These are phyloP conservation scores for Panzeria rudis DNA, from an alignment of 2,888 invertebrate species.

Conservation along the genomic window DNA sequence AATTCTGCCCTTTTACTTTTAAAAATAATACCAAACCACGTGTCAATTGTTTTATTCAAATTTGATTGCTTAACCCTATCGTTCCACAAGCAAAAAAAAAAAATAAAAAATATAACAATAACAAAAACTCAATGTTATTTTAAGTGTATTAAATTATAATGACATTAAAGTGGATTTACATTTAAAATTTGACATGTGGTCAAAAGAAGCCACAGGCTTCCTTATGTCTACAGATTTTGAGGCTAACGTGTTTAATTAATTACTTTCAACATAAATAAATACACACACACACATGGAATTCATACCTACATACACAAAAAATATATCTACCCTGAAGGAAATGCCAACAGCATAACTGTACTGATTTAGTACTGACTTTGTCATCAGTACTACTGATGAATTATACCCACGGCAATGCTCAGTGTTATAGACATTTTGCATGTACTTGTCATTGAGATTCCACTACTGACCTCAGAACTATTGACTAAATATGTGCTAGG, in stretches of 20 bases:
- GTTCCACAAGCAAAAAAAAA: conserved; percentile 1
- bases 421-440: no score
- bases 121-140: conserved; percentile 32
- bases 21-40: conserved; percentile 45
- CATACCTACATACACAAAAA: background rate
- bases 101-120: no score
- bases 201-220: conserved; percentile 61
- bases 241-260: conserved; percentile 69
- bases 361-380: no score
- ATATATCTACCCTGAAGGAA: background rate
- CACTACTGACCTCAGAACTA: no score
- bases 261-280: conserved; percentile 43
- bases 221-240: conserved; percentile 66
- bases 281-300: background rate
- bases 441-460: no score
- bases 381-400: no score
- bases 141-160: conserved; percentile 67
- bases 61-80: conserved; percentile 35
- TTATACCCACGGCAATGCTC: no score
- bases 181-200: conserved; percentile 71
- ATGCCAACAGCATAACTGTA: no score
- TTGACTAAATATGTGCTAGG: no score
- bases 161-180: conserved; percentile 69
- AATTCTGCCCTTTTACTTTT: background rate
- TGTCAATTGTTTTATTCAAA: conserved; percentile 33